These are phyloP conservation scores for Drosophila repleta DNA, from an alignment of 1,140 invertebrate genomes.

Conservation along the genomic window DNA sequence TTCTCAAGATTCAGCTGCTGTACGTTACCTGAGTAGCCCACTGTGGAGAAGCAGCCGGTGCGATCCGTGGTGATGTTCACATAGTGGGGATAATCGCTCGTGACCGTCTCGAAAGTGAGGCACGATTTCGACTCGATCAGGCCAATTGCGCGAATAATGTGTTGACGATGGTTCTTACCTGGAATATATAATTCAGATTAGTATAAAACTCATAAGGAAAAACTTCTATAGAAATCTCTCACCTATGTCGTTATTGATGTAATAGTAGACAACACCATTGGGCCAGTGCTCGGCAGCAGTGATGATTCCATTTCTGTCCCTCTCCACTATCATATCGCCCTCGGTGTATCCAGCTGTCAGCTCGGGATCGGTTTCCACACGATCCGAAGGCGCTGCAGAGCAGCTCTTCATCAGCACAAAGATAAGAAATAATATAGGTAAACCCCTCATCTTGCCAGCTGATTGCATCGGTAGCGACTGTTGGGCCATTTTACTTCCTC, in stretches of 20 bases:
- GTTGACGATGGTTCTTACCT: constrained; percentile 61
- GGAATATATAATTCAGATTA: not conserved
- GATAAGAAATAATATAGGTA: not conserved
- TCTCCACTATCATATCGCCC: constrained; percentile 63
- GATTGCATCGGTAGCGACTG: constrained; percentile 8
- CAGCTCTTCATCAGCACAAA: not conserved
- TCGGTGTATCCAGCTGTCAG: constrained; percentile 62
- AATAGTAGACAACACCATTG: constrained; percentile 86
- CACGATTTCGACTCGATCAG: constrained; percentile 58
- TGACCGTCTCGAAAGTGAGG: constrained; percentile 61
- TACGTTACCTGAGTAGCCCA: constrained; percentile 84
- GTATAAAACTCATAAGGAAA: not conserved
- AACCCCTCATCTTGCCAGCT: constrained; percentile 27
- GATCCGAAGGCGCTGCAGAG: constrained; percentile 37
- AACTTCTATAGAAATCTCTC: not conserved
- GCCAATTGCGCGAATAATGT: constrained; percentile 63
- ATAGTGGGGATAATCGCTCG: constrained; percentile 50
- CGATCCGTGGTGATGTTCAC: constrained; percentile 56
- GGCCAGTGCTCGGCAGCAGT: constrained; percentile 87
- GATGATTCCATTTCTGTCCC: constrained; percentile 85
- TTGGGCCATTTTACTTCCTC: not conserved
- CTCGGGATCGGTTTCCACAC: constrained; percentile 66
- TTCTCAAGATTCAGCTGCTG: constrained; percentile 85
- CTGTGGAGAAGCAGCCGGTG: constrained; percentile 85
- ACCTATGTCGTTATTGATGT: constrained; percentile 84